A percentile compares a stretch with the other conserved stretches of the same genome.
Conservation (phyloP, 2,113 vertebrate species). For the Echinops telfairi region DNA sequence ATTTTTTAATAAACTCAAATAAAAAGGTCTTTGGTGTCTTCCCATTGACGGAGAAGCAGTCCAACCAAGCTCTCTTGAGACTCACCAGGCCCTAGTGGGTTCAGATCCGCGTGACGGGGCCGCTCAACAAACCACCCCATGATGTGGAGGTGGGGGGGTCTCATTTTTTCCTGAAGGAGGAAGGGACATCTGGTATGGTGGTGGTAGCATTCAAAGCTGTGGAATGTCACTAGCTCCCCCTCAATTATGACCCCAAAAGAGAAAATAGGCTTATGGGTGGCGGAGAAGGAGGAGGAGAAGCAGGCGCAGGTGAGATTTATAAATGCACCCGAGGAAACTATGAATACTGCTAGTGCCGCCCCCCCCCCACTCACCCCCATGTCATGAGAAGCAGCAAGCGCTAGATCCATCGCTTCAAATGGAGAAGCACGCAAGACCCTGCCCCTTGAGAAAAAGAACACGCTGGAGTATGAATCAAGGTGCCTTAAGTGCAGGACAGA, state of each 20-base stretch:
- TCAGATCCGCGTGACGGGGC: neutral
- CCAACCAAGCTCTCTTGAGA: neutral
- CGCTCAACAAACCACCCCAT: too few species aligned
- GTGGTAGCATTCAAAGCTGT: neutral
- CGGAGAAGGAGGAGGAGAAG: neutral
- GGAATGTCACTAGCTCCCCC: neutral
- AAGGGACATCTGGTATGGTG: neutral
- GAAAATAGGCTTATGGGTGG: neutral
- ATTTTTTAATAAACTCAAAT: slow-evolving; percentile 81
- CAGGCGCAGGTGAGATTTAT: neutral
- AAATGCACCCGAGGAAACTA: neutral
- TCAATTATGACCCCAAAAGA: neutral
- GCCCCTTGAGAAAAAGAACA: neutral
- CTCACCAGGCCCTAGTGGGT: neutral
- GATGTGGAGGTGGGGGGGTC: neutral
- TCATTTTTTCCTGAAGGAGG: neutral
- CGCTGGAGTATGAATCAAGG: neutral
- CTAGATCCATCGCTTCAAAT: neutral
- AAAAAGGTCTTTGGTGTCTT: slow-evolving; percentile 63
- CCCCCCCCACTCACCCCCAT: neutral
- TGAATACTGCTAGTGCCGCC: neutral
- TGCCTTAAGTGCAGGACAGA: neutral
- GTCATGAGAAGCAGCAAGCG: neutral
- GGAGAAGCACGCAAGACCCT: neutral
- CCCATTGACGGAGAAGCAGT: neutral